A percentile compares a stretch with the other conserved stretches of the same genome.
phyloP scores from a whole-genome alignment of 2,888 invertebrate species.

The Leucophenga maculata region DNA sequence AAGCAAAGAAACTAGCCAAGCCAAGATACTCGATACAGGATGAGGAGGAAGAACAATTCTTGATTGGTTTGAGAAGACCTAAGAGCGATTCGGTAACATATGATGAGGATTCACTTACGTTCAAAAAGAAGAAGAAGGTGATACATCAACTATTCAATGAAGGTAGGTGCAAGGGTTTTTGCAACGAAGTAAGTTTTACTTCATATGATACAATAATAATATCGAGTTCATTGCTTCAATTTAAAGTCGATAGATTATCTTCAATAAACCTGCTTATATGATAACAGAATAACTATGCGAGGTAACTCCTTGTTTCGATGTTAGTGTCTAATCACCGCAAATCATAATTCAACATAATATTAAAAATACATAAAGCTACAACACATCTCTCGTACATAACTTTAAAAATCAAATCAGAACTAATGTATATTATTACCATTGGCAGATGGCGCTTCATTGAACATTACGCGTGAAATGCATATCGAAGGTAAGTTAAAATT shows the following conservation, averaged over 20 bases:
- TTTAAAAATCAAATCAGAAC: neutral
- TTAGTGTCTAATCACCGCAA: conserved; percentile 55
- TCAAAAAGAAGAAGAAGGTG: conserved; percentile 81
- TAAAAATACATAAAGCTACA: neutral
- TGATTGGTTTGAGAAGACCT: conserved; percentile 74
- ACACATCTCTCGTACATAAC: neutral
- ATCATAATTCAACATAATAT: conserved; percentile 42
- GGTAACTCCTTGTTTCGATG: conserved; percentile 64
- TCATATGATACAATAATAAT: neutral
- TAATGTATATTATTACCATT: neutral
- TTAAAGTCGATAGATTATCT: conserved; percentile 35
- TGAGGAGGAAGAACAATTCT: conserved; percentile 75
- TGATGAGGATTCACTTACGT: conserved; percentile 79
- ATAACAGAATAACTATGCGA: conserved; percentile 70
- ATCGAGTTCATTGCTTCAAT: conserved; percentile 32
- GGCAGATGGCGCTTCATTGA: conserved; percentile 81
- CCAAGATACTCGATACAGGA: conserved; percentile 75
- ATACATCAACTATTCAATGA: conserved; percentile 76
- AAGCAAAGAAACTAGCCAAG: conserved; percentile 72
- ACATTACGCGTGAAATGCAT: conserved; percentile 80
- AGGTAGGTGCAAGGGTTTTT: conserved; percentile 58
- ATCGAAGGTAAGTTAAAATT: conserved; percentile 72
- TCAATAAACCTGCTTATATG: conserved; percentile 68
- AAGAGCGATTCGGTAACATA: conserved; percentile 73
- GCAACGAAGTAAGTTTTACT: neutral